Conservation (phyloP, 2,113 vertebrate genomes). For the Protobothrops flavoviridis region DNA sequence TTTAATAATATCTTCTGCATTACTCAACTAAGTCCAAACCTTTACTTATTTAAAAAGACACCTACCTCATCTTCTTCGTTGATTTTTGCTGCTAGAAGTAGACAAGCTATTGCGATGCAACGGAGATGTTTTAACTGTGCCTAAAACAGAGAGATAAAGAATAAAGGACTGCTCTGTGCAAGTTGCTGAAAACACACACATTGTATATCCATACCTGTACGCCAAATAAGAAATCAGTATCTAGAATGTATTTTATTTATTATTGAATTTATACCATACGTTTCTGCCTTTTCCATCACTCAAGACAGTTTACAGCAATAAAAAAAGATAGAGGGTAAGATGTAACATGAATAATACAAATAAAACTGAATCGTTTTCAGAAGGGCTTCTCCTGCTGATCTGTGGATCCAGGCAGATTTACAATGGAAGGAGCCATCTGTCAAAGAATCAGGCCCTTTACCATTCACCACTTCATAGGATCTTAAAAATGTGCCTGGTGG, state of each 20-base stretch:
- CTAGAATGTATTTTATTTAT: neutral
- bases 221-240: neutral
- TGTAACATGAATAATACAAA: neutral
- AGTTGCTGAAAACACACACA: neutral
- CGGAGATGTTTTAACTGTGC: constrained; percentile 76
- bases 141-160: constrained; percentile 59
- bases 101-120: constrained; percentile 74
- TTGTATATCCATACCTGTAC: neutral
- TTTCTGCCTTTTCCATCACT: neutral
- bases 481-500: neutral
- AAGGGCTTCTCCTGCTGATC: neutral
- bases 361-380: neutral
- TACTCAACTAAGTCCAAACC: neutral
- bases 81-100: constrained; percentile 80
- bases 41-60: constrained; percentile 13
- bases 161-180: neutral
- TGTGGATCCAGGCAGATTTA: neutral
- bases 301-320: neutral
- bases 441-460: neutral
- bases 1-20: neutral
- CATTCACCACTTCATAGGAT: neutral
- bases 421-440: neutral
- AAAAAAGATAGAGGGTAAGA: neutral
- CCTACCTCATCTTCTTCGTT: constrained; percentile 82
- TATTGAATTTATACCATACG: too few relatives aligned